Evolutionary conservation across 2,113 vertebrate species (phyloP).

Genomic region (Ellobius talpinus): DNA sequence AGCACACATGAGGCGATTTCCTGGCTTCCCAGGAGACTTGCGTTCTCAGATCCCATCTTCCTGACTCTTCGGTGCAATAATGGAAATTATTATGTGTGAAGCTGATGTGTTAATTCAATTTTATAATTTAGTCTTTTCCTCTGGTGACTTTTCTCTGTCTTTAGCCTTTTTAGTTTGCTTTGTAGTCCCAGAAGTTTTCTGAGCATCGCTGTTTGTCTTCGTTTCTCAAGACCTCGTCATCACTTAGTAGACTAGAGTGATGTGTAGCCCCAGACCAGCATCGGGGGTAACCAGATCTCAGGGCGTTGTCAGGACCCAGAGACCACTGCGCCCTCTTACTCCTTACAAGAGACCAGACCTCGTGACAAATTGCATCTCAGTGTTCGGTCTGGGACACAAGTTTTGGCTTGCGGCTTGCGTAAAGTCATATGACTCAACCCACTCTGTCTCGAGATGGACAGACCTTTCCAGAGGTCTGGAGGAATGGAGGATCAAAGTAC

Average conservation of each 20-base stretch:
- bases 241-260: conserved; percentile 39
- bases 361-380: conserved; percentile 55
- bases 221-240: conserved; percentile 59
- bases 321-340: conserved; percentile 25
- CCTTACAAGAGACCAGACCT: conserved; percentile 53
- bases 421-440: conserved; percentile 57
- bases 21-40: background rate
- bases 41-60: background rate
- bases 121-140: background rate
- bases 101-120: background rate
- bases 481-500: background rate
- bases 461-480: conserved; percentile 45
- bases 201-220: conserved; percentile 38
- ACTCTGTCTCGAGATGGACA: background rate
- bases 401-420: background rate
- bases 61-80: background rate
- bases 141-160: background rate
- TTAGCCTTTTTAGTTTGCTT: background rate
- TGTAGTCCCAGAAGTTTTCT: background rate
- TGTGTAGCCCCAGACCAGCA: conserved; percentile 31
- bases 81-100: background rate
- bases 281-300: conserved; percentile 75
- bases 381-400: conserved; percentile 20
- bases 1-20: background rate
- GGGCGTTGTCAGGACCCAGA: conserved; percentile 63